Percentiles rank a stretch among this genome's conserved stretches.
phyloP scores from a whole-genome alignment of 1,140 invertebrate genomes.

The Pollicipes pollicipes region DNA sequence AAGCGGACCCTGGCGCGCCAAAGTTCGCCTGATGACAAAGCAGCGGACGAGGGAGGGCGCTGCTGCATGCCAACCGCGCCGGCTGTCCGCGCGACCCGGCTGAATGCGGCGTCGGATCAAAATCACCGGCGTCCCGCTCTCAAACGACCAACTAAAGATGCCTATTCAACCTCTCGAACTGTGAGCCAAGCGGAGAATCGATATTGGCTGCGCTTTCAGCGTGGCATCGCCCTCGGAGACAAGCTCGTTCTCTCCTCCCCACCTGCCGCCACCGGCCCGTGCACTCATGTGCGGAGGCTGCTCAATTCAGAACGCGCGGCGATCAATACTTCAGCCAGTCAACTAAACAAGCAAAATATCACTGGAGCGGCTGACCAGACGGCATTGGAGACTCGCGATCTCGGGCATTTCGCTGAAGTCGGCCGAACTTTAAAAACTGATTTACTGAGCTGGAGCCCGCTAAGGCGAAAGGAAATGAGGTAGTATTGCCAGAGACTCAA shows the following conservation, averaged over 20 bases:
- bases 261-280: too few relatives aligned
- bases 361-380: neutral
- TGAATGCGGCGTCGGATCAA: neutral
- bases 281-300: neutral
- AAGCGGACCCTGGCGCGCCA: neutral
- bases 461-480: neutral
- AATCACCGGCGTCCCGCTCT: neutral
- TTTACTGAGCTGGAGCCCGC: neutral
- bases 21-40: neutral
- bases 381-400: neutral
- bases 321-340: neutral
- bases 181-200: neutral
- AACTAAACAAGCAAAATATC: neutral
- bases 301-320: neutral
- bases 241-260: too few relatives aligned
- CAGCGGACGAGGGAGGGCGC: too few relatives aligned
- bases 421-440: conserved; percentile 1
- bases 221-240: too few relatives aligned
- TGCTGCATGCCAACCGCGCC: neutral
- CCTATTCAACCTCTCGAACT: neutral
- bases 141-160: conserved; percentile 1
- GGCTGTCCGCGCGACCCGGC: too few relatives aligned
- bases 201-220: too few relatives aligned
- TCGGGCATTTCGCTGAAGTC: neutral
- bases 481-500: neutral